phyloP scores from a whole-genome alignment of 2,888 invertebrate genomes.

The Balanococcus diminutus region DNA sequence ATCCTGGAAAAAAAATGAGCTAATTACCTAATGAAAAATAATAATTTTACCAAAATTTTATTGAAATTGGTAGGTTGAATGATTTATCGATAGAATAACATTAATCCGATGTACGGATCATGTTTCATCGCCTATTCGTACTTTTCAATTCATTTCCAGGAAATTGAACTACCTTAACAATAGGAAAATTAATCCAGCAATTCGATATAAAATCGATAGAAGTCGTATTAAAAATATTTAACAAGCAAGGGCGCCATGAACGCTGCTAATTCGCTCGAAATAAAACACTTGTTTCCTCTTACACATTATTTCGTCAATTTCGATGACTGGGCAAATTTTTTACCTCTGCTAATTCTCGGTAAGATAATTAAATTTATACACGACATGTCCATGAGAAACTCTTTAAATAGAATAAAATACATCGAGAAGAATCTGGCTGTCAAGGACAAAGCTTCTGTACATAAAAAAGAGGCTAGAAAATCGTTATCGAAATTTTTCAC shows the following conservation, averaged over 20 bases:
- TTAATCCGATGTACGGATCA: neutral
- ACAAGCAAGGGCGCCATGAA: neutral
- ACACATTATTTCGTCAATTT: neutral
- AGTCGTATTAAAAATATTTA: neutral
- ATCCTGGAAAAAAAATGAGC: slow-evolving; percentile 59
- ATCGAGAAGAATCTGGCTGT: neutral
- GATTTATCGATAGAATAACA: neutral
- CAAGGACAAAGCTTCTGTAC: neutral
- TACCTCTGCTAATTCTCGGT: neutral
- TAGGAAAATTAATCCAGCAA: neutral
- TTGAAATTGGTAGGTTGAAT: neutral
- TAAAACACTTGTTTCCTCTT: neutral
- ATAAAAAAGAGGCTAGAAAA: neutral
- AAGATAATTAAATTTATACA: neutral
- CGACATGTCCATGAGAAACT: neutral
- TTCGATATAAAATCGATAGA: neutral
- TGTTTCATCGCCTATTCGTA: neutral
- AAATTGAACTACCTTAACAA: neutral
- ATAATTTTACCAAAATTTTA: slow-evolving; percentile 34
- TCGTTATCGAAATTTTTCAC: neutral
- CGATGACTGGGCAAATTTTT: neutral
- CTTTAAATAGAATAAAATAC: neutral
- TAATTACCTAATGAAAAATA: neutral
- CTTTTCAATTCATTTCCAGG: neutral
- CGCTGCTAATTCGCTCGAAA: neutral